phyloP scores from a whole-genome alignment of 2,797 vertebrate species.

The Danio aesculapii region DNA sequence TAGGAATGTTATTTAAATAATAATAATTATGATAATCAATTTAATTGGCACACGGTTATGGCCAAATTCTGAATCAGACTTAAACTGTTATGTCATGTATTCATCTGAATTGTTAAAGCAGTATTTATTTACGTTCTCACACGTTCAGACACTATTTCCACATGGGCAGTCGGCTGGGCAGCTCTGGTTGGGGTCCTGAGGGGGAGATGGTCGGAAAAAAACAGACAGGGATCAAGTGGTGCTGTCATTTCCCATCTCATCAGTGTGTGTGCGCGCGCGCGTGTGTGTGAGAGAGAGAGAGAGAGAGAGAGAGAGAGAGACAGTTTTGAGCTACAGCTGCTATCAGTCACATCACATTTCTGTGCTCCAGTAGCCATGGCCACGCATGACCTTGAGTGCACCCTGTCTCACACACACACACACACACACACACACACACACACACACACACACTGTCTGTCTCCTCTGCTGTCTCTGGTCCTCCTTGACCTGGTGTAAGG shows the following conservation, averaged over 20 bases:
- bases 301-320: slow-evolving; percentile 9
- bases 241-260: slow-evolving; percentile 60
- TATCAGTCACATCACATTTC: slow-evolving; percentile 60
- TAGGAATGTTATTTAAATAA: no score
- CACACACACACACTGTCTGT: slow-evolving; percentile 1
- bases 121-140: background rate
- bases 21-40: no score
- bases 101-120: background rate
- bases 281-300: background rate
- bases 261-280: slow-evolving; percentile 26
- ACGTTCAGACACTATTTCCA: background rate
- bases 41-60: no score
- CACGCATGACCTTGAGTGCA: slow-evolving; percentile 58
- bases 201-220: slow-evolving; percentile 26
- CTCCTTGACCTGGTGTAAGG: slow-evolving; percentile 31
- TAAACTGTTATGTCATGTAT: background rate
- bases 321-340: slow-evolving; percentile 52
- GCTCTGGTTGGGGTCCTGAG: background rate
- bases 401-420: slow-evolving; percentile 29
- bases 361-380: slow-evolving; percentile 57
- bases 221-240: slow-evolving; percentile 50
- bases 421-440: slow-evolving; percentile 12
- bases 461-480: slow-evolving; percentile 4
- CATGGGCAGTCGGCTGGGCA: background rate
- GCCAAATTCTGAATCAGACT: background rate